A percentile compares a stretch with the other conserved stretches of the same genome.
phyloP scores from a whole-genome alignment of 2,113 vertebrate species.

The Datnioides undecimradiatus region DNA sequence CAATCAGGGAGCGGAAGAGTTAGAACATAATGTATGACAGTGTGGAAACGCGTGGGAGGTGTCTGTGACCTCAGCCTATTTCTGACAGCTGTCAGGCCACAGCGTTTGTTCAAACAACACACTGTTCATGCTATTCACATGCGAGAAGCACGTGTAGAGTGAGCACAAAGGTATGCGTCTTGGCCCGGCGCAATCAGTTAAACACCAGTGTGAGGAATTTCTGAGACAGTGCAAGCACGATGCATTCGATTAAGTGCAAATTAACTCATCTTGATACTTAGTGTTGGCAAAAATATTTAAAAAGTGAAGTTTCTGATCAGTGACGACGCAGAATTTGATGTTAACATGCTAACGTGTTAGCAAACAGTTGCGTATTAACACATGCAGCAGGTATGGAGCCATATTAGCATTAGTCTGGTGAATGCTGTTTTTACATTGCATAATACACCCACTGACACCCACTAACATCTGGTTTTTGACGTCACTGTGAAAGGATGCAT shows the following conservation, averaged over 20 bases:
- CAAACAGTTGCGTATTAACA: too few relatives aligned
- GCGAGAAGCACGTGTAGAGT: slow-evolving; percentile 20
- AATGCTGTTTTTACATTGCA: too few relatives aligned
- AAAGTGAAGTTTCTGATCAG: neutral
- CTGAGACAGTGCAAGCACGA: neutral
- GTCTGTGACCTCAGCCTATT: slow-evolving; percentile 68
- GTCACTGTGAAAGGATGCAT: too few relatives aligned
- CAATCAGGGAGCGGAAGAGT: slow-evolving; percentile 5
- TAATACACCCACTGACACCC: too few relatives aligned
- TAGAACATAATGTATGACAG: slow-evolving; percentile 24
- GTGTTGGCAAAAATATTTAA: neutral
- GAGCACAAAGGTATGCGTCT: neutral
- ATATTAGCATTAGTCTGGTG: too few relatives aligned
- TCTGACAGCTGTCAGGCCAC: slow-evolving; percentile 50
- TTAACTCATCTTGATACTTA: neutral
- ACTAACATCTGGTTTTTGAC: too few relatives aligned
- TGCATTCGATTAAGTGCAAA: neutral
- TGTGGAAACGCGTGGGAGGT: slow-evolving; percentile 55
- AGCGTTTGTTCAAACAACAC: slow-evolving; percentile 33
- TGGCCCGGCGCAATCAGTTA: neutral
- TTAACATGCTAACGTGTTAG: too few relatives aligned
- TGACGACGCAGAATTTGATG: too few relatives aligned
- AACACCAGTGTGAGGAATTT: neutral
- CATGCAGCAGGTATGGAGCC: too few relatives aligned
- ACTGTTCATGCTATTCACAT: slow-evolving; percentile 10